Evolutionary conservation across 2,113 vertebrate genomes (phyloP), one percentile per base, ranked within the genome.

Genomic region (Rhabdornis inornatus): DNA sequence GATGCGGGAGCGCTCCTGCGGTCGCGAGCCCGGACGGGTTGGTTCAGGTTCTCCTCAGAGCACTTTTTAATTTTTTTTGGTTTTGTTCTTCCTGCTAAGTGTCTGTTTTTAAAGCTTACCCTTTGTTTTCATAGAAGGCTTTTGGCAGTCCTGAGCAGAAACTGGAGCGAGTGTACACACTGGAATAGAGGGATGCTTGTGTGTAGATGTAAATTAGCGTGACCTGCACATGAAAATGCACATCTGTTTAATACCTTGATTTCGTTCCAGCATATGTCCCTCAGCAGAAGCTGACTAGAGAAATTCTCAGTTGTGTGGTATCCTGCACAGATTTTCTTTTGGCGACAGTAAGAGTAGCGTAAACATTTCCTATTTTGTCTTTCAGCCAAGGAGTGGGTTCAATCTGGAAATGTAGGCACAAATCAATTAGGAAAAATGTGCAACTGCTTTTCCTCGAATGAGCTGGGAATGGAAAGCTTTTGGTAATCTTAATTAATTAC

Each of bases 321-420:
- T 91, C 42, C 77, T 44, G 28, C 15, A 21, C 65, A 68, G 81
- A 71, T 83, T 94, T 90, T 91, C 56, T 75, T 87, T 42, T 65
- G 89, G 68, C 6, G 7, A 35, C 56, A 64, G 53, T 50, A 31
- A 11, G 3, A 42, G 57, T 7, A 64, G 78, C 16, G 21, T 81
- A 87, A 96, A 92, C 82, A 70, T 74, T 94, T 89, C 49, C 87
- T 66, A 19, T 50, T 85, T 23, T 65, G n/a, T 47, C 10, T 69
- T 77, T 57, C 24, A 35, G 74, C 75, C 84, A 94, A 95, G 77
- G 61, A 85, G 37, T 42, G 74, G 33, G 40, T 63, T 95, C 21
- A 11, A n/a, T 55, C 42, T 91, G 78, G 94, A 85, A 91, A 66
- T 49, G 42, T 55, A 66, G 64, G 53, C 72, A 56, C 44, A 87